phyloP scores from a whole-genome alignment of 2,113 vertebrate species.

The Oostethus manadensis region DNA sequence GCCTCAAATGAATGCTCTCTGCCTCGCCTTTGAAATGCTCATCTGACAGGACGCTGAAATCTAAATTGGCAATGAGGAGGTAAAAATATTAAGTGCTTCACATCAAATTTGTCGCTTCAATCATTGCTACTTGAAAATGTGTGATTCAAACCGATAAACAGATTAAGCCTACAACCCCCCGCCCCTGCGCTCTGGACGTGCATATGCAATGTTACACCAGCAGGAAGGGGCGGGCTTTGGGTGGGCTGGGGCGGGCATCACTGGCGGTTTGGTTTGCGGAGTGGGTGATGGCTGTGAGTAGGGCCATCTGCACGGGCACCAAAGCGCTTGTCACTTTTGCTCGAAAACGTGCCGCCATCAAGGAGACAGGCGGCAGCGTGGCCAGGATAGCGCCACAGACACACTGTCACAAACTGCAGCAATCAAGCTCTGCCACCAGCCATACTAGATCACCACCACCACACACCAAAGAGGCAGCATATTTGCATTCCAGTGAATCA shows the following conservation, averaged over 20 bases:
- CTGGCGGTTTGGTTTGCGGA: constrained; percentile 62
- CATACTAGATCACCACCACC: constrained; percentile 50
- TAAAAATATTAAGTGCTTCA: constrained; percentile 21
- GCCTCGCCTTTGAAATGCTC: constrained; percentile 32
- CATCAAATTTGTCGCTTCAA: constrained; percentile 22
- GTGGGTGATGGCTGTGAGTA: constrained; percentile 71
- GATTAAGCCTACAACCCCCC: constrained; percentile 27
- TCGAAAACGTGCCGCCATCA: constrained; percentile 64
- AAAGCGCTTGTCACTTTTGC: constrained; percentile 71
- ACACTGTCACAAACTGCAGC: constrained; percentile 77
- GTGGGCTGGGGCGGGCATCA: constrained; percentile 55
- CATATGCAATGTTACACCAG: constrained; percentile 51
- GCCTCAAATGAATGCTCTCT: constrained; percentile 44
- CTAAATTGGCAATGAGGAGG: constrained; percentile 9
- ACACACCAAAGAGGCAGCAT: constrained; percentile 24
- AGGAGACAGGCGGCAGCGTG: constrained; percentile 65
- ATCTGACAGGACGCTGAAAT: constrained; percentile 45
- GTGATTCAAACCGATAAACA: constrained; percentile 37
- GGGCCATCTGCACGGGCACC: constrained; percentile 70
- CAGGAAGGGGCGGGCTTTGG: constrained; percentile 40
- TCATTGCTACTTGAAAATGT: constrained; percentile 38
- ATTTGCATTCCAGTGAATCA: constrained; percentile 30
- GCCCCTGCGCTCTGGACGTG: constrained; percentile 32
- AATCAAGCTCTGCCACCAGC: constrained; percentile 63
- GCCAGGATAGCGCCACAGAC: constrained; percentile 63